Percentiles rank a stretch among this genome's conserved stretches.
Evolutionary conservation across 2,888 invertebrate genomes (phyloP).

Genomic region (Geotrupes spiniger): DNA sequence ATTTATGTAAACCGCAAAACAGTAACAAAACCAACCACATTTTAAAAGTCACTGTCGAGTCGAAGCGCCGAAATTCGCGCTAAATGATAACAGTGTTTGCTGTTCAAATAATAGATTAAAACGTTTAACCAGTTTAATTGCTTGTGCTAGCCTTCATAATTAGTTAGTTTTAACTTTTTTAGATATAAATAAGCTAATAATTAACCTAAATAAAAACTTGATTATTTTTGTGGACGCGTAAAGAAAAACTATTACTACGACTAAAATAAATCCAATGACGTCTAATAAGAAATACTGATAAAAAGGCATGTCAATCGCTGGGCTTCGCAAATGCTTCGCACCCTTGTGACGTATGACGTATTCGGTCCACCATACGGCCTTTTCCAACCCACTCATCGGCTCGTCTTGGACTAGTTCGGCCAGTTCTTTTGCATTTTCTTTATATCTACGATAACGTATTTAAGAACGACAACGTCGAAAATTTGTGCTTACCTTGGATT

Average conservation of each 20-base stretch:
- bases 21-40: too few relatives aligned
- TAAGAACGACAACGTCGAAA: neutral
- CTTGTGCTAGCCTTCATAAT: too few relatives aligned
- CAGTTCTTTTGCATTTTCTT: conserved; percentile 13
- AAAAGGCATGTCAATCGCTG: conserved; percentile 18
- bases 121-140: too few relatives aligned
- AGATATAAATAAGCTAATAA: neutral
- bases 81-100: too few relatives aligned
- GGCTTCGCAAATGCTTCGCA: conserved; percentile 19
- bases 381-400: conserved; percentile 22
- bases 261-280: conserved; percentile 12
- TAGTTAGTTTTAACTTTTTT: neutral
- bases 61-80: too few relatives aligned
- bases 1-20: too few relatives aligned
- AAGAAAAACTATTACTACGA: neutral
- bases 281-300: conserved; percentile 26
- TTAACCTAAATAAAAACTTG: neutral
- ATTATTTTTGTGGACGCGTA: neutral
- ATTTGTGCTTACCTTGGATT: conserved; percentile 21
- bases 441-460: conserved; percentile 9
- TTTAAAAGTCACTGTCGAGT: too few relatives aligned
- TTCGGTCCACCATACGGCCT: conserved; percentile 25
- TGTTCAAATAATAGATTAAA: too few relatives aligned
- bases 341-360: conserved; percentile 25
- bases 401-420: conserved; percentile 21